Evolutionary conservation across 1,140 invertebrate species (phyloP).

Genomic region (Rhyzopertha dominica): DNA sequence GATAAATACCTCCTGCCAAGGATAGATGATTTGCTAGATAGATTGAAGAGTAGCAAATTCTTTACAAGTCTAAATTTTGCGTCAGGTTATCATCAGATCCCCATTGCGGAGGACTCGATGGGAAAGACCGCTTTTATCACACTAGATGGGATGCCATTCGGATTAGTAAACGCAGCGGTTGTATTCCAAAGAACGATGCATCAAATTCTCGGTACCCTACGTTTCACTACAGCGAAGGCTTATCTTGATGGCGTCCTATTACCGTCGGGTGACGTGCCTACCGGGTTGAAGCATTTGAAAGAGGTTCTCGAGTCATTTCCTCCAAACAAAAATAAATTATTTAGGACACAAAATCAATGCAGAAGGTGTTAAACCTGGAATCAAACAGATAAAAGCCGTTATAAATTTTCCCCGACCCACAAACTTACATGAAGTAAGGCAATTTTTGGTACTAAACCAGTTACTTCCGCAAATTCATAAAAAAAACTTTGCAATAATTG

Average conservation of each 20-base stretch:
- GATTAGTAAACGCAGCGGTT: conserved; percentile 30
- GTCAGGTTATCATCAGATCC: conserved; percentile 29
- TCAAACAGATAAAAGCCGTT: conserved; percentile 36
- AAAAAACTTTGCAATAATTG: conserved; percentile 28
- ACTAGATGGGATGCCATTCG: conserved; percentile 30
- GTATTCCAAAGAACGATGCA: conserved; percentile 29
- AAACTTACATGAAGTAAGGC: conserved; percentile 30
- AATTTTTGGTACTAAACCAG: conserved; percentile 33
- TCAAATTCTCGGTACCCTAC: conserved; percentile 9
- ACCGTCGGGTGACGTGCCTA: conserved; percentile 4
- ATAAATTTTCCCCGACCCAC: conserved; percentile 28
- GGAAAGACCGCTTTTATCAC: conserved; percentile 33
- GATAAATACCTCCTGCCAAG: conserved; percentile 31
- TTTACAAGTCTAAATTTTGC: conserved; percentile 34
- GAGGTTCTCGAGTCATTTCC: conserved; percentile 10
- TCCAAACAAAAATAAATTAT: conserved; percentile 16
- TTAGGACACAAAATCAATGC: conserved; percentile 17
- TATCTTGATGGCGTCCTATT: conserved; percentile 24
- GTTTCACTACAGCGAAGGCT: conserved; percentile 10
- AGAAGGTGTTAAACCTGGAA: conserved; percentile 17
- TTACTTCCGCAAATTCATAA: conserved; percentile 37
- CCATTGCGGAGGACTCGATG: conserved; percentile 35
- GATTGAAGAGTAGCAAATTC: conserved; percentile 16
- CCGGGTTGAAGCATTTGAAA: conserved; percentile 15
- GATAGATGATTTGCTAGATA: conserved; percentile 29